These are phyloP conservation scores for Protodeltote pygarga DNA, from an alignment of 2,888 invertebrate genomes.

Conservation along the genomic window DNA sequence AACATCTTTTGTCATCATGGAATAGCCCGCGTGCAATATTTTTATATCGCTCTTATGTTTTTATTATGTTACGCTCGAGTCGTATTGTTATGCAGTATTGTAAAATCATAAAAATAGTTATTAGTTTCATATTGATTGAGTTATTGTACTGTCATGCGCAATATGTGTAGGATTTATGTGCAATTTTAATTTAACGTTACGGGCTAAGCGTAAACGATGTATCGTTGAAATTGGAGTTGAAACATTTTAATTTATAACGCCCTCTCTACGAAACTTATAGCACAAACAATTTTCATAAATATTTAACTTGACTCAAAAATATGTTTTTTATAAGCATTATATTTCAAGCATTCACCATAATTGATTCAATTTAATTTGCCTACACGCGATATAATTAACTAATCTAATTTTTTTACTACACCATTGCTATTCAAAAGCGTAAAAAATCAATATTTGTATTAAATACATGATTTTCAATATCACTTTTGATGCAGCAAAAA, in stretches of 20 bases:
- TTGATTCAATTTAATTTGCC: not conserved
- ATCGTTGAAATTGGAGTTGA: conserved; percentile 11
- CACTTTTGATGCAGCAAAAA: too few relatives aligned
- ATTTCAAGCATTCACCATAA: not conserved
- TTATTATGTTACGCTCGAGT: conserved; percentile 7
- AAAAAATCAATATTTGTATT: too few relatives aligned
- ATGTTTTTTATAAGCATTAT: not conserved
- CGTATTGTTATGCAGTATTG: conserved; percentile 28
- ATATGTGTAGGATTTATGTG: conserved; percentile 25
- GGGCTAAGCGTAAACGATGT: conserved; percentile 16
- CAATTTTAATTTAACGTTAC: conserved; percentile 27
- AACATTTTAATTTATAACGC: conserved; percentile 11
- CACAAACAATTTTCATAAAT: not conserved
- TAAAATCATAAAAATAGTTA: conserved; percentile 28
- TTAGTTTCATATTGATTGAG: conserved; percentile 23
- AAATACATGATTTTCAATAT: too few relatives aligned
- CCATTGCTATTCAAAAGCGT: too few relatives aligned
- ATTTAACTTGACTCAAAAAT: not conserved
- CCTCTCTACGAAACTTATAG: conserved; percentile 4
- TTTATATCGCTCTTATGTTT: not conserved
- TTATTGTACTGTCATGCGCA: conserved; percentile 23
- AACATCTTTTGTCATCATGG: conserved; percentile 19
- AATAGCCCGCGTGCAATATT: conserved; percentile 18
- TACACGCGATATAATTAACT: too few relatives aligned
- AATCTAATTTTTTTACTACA: too few relatives aligned